These are phyloP conservation scores for Valencia hispanica DNA, from an alignment of 2,797 vertebrate genomes.

Conservation along the genomic window DNA sequence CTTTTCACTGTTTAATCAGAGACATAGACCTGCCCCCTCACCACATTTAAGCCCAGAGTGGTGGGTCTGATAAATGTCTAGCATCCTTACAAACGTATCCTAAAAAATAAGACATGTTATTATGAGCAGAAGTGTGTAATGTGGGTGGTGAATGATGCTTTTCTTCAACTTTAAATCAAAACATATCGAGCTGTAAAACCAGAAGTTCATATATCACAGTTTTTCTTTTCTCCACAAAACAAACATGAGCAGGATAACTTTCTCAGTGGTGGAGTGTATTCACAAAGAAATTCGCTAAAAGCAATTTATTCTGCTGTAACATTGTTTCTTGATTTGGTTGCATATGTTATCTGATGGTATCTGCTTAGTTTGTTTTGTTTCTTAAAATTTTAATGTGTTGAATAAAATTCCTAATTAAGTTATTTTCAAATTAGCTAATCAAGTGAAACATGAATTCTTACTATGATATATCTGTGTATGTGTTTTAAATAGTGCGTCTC, in stretches of 20 bases:
- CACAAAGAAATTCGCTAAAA: neutral
- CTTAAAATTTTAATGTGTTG: neutral
- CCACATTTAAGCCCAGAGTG: slow-evolving; percentile 40
- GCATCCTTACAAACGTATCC: slow-evolving; percentile 26
- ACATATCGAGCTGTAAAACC: slow-evolving; percentile 11
- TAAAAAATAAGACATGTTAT: slow-evolving; percentile 46
- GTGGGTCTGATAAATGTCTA: slow-evolving; percentile 23
- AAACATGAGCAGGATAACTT: slow-evolving; percentile 14
- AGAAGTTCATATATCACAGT: slow-evolving; percentile 1
- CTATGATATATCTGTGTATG: too few relatives aligned
- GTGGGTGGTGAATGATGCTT: slow-evolving; percentile 40
- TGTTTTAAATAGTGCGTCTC: too few relatives aligned
- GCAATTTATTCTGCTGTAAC: neutral
- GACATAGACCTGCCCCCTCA: slow-evolving; percentile 37
- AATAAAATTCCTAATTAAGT: neutral
- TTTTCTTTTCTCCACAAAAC: neutral
- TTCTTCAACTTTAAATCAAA: slow-evolving; percentile 31
- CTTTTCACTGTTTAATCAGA: slow-evolving; percentile 48
- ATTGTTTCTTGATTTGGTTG: neutral
- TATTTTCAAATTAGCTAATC: too few relatives aligned
- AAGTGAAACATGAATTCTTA: too few relatives aligned
- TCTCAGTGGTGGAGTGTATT: slow-evolving; percentile 8
- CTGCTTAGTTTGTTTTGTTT: neutral
- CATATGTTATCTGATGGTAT: neutral
- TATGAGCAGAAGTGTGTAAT: slow-evolving; percentile 18